phyloP scores from a whole-genome alignment of 2,113 vertebrate species.

The Malurus melanocephalus region DNA sequence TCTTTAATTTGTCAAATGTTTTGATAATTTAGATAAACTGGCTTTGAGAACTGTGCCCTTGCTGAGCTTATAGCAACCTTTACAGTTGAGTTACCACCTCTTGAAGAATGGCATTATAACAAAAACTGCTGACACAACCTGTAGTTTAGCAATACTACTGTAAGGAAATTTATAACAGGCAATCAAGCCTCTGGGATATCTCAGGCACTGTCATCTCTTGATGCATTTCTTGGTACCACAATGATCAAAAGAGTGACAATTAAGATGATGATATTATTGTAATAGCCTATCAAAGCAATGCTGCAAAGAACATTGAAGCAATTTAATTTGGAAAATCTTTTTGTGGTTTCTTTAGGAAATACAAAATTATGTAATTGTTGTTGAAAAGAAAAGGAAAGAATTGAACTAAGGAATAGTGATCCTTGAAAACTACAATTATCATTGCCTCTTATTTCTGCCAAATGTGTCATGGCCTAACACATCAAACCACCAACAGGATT shows the following conservation, averaged over 20 bases:
- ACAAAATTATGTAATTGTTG: not conserved
- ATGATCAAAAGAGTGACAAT: constrained; percentile 28
- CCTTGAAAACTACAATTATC: not conserved
- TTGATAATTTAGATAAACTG: not conserved
- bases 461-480: not conserved
- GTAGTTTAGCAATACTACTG: not conserved
- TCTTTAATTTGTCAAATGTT: not conserved
- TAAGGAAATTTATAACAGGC: constrained; percentile 48
- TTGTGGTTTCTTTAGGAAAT: not conserved
- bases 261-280: constrained; percentile 22
- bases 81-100: constrained; percentile 33
- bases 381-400: not conserved
- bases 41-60: not conserved
- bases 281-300: constrained; percentile 29
- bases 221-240: constrained; percentile 26
- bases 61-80: not conserved
- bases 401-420: not conserved
- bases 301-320: not conserved
- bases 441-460: constrained; percentile 3
- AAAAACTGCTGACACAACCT: constrained; percentile 53
- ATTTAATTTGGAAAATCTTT: not conserved
- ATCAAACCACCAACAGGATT: not conserved
- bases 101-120: constrained; percentile 33
- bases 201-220: not conserved
- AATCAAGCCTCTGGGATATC: constrained; percentile 23